These are phyloP conservation scores for Acromyrmex echinatior DNA, from an alignment of 1,140 invertebrate genomes.

Conservation along the genomic window DNA sequence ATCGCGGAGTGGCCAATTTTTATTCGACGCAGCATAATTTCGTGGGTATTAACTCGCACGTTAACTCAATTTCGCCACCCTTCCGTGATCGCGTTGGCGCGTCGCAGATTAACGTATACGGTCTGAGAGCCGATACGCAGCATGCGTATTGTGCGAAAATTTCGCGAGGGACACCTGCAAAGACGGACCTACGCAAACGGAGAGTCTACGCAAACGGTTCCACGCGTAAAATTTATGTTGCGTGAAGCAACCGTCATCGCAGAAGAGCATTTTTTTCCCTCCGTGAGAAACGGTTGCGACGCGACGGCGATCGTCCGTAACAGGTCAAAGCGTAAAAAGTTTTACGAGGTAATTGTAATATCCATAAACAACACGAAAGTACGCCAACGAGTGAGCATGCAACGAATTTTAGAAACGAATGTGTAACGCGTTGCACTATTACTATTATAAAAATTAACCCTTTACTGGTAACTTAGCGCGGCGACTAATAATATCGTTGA, in stretches of 20 bases:
- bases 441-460: not conserved
- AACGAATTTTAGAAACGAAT: not conserved
- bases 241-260: slow-evolving; percentile 69
- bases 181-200: slow-evolving; percentile 19
- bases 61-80: slow-evolving; percentile 54
- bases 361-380: slow-evolving; percentile 38
- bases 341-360: slow-evolving; percentile 59
- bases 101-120: slow-evolving; percentile 32
- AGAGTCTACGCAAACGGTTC: not conserved
- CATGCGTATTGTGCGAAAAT: slow-evolving; percentile 52
- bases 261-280: not conserved
- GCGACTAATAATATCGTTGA: not conserved
- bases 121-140: not conserved
- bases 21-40: not conserved
- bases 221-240: slow-evolving; percentile 74
- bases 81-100: not conserved
- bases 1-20: not conserved
- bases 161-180: slow-evolving; percentile 67
- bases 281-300: slow-evolving; percentile 43
- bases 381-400: slow-evolving; percentile 6
- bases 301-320: slow-evolving; percentile 54
- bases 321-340: slow-evolving; percentile 48
- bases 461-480: not conserved
- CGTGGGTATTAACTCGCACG: slow-evolving; percentile 17
- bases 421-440: not conserved